phyloP scores from a whole-genome alignment of 2,888 invertebrate species.

The Linnaemya tessellans region DNA sequence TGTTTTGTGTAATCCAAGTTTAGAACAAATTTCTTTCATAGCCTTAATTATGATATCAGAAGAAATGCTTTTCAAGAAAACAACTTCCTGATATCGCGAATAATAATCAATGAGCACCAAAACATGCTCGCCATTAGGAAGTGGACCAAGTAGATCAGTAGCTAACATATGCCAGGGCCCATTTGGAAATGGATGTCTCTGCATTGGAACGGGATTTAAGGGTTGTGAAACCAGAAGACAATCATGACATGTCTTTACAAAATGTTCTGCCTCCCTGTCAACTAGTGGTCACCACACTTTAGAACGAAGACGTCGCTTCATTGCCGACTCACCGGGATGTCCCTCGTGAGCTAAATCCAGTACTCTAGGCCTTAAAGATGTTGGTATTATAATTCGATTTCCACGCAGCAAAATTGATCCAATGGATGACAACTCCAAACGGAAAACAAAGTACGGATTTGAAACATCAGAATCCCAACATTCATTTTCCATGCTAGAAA shows the following conservation, averaged over 20 bases:
- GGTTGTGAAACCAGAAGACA: too few species aligned
- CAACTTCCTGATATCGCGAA: conserved; percentile 54
- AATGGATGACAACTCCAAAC: conserved; percentile 50
- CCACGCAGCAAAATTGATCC: conserved; percentile 59
- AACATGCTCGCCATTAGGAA: too few species aligned
- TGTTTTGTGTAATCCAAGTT: conserved; percentile 64
- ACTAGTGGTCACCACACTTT: too few species aligned
- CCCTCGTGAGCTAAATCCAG: conserved; percentile 54
- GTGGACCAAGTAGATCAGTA: conserved; percentile 58
- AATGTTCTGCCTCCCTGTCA: too few species aligned
- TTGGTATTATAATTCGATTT: too few species aligned
- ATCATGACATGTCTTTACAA: too few species aligned
- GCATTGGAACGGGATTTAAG: conserved; percentile 59
- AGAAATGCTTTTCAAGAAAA: conserved; percentile 53
- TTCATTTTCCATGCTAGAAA: conserved; percentile 46
- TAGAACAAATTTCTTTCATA: conserved; percentile 62
- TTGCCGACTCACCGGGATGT: conserved; percentile 64
- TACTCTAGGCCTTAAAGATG: conserved; percentile 27
- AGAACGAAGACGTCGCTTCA: conserved; percentile 56
- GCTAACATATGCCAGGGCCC: conserved; percentile 63
- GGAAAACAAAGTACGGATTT: conserved; percentile 55
- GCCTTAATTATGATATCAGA: conserved; percentile 59
- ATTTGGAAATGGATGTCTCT: conserved; percentile 63
- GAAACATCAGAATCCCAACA: conserved; percentile 43
- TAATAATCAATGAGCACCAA: conserved; percentile 69